Evolutionary conservation across 2,888 invertebrate species (phyloP), one percentile per base, ranked within the genome.

Genomic region (Steinernema scapterisci): DNA sequence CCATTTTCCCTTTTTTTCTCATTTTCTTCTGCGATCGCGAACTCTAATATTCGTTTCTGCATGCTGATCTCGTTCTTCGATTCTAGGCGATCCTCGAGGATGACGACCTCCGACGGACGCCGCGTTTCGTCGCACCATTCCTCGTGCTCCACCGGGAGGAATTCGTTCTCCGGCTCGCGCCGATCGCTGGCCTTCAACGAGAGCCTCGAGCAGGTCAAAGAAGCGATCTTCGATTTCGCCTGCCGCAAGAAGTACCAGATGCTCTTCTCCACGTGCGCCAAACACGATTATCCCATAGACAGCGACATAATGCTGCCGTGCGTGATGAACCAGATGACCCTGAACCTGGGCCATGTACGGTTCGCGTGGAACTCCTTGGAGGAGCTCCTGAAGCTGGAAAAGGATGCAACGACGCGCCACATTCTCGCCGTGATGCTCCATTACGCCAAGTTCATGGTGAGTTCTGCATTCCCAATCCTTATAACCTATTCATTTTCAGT

Each of bases 171-270:
- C 38, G 38, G 5, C 38, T 38, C 38, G 38, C 38, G 38, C 38
- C 38, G 38, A 9, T 38, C 38, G 38, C 5, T 9, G 38, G 5
- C 13, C 48, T 54, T 54, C 21, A 54, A 54, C 54, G 25, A 54
- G 25, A 5, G 21, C 21, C 54, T 54, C 54, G 23, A 54, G 3
- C 11, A 25, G 21, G 63, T 63, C 31, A 63, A 63, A 16, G 31
- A 16, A 16, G 63, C 63, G 6, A 63, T 63, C 63, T 63, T 63
- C 63, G 63, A 63, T 31, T 31, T 31, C 16, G 63, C 63, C 31
- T 63, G 63, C 38, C 63, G 63, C 25, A 63, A 31, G 63, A 27
- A 63, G 25, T 63, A 31, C 63, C 16, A 25, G 13, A 25, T 16
- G 1, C 63, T 63, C 16, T 27, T 63, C 7, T 27, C 27, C 1